Conservation (phyloP, 2,113 vertebrate species). For the Misgurnus mizolepis region DNA sequence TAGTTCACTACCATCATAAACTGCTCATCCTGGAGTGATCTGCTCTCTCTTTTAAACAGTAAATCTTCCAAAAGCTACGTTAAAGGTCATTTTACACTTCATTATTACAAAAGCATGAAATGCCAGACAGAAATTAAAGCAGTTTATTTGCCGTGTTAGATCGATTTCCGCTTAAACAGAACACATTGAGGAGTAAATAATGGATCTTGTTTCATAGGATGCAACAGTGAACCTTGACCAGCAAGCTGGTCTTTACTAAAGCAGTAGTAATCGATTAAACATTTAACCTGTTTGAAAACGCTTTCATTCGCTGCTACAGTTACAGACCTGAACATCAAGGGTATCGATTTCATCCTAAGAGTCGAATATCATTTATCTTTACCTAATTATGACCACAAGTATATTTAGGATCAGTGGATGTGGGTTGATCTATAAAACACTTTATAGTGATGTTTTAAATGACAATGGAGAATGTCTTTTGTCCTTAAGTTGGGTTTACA, state of each 20-base stretch:
- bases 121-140: constrained; percentile 58
- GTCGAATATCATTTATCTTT: neutral
- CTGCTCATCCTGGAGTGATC: constrained; percentile 65
- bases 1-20: constrained; percentile 33
- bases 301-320: constrained; percentile 22
- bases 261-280: constrained; percentile 58
- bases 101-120: constrained; percentile 69
- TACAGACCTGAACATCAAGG: neutral
- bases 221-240: constrained; percentile 57
- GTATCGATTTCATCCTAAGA: constrained; percentile 7
- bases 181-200: constrained; percentile 57
- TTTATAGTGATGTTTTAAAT: too few species aligned
- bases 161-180: constrained; percentile 51
- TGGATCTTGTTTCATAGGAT: constrained; percentile 63
- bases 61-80: constrained; percentile 59
- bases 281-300: constrained; percentile 66
- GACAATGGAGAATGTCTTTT: too few species aligned
- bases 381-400: neutral
- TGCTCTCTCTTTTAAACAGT: constrained; percentile 46
- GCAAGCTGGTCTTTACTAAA: constrained; percentile 57
- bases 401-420: neutral
- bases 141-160: constrained; percentile 56
- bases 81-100: constrained; percentile 70
- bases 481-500: too few species aligned
- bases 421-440: neutral